Base-by-base conservation (phyloP, 2,113 vertebrate species). In the Cairina moschata region DNA sequence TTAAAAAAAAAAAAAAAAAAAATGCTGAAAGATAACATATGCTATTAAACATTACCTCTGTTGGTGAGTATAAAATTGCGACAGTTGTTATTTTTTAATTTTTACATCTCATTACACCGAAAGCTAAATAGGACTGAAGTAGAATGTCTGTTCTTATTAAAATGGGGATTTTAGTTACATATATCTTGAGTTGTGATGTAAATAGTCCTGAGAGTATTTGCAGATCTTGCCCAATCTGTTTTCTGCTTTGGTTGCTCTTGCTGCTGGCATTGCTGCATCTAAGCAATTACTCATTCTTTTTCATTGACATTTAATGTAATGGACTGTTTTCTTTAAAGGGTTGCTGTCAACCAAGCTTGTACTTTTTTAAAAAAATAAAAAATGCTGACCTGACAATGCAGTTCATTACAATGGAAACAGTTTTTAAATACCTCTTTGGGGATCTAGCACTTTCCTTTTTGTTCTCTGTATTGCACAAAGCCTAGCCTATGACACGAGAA, bases 181-280 rank as follows among this genome's bases (percentile, higher is more conserved):
- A 52, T 67, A 87, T 55, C 21, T 58, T 40, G n/a, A 40, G 54
- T 62, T n/a, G 34, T 73, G 69, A 71, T 90, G 44, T 84, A 90
- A 94, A 79, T 34, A 86, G 85, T 50, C n/a, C 66, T 87, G 29
- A 86, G 82, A 83, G 73, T 83, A 52, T 87, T 46, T 81, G 36
- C 84, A 90, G 76, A 36, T 48, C 38, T 52, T 93, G 65, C 63
- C 63, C 67, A 87, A 28, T 81, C 74, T 86, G n/a, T 59, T 87
- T 76, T 71, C 85, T 91, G 60, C 55, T 84, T 62, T 91, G 48
- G 44, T 85, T 93, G 91, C 50, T 94, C 73, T 95, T 95, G 92
- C 83, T 94, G 71, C 89, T 90, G 86, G 84, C 34, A 44, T 86
- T 94, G 38, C 86, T 94, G 2, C 52, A 76, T 67, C 58, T 84